These are phyloP conservation scores for Ariolimax columbianus DNA, from an alignment of 2,888 invertebrate genomes.

Conservation along the genomic window DNA sequence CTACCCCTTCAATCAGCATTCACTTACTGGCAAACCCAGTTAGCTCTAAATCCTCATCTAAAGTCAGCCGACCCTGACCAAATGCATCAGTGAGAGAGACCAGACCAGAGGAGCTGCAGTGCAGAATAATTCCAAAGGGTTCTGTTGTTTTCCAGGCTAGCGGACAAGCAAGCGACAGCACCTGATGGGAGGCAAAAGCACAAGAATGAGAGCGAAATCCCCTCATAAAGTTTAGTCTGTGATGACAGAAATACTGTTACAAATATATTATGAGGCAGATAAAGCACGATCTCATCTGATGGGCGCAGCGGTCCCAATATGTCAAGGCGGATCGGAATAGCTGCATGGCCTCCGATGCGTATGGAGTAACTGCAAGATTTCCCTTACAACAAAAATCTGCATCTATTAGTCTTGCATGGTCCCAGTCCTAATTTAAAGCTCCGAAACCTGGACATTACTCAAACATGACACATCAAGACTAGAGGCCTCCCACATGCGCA, in stretches of 20 bases:
- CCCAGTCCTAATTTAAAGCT: too few relatives aligned
- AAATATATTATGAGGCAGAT: too few relatives aligned
- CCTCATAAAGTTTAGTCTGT: neutral
- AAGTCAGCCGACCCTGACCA: slow-evolving; percentile 60
- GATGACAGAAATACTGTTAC: neutral
- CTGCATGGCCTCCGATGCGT: too few relatives aligned
- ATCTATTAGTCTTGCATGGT: too few relatives aligned
- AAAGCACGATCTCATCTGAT: too few relatives aligned
- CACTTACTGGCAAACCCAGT: slow-evolving; percentile 47
- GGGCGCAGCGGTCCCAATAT: too few relatives aligned
- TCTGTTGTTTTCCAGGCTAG: slow-evolving; percentile 66
- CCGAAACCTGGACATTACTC: too few relatives aligned
- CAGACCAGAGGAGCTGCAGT: slow-evolving; percentile 61
- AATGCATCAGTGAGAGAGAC: slow-evolving; percentile 62
- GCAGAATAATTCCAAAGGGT: slow-evolving; percentile 66
- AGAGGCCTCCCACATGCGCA: too few relatives aligned
- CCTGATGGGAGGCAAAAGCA: slow-evolving; percentile 50
- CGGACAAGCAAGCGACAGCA: slow-evolving; percentile 61
- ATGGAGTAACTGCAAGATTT: too few relatives aligned
- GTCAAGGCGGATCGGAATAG: too few relatives aligned
- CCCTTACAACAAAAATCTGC: too few relatives aligned
- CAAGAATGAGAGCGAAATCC: neutral
- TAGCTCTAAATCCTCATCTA: slow-evolving; percentile 64
- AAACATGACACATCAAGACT: too few relatives aligned
- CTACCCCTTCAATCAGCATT: neutral